These are phyloP conservation scores for Drosophila asahinai DNA, from an alignment of 1,140 invertebrate species.

Conservation along the genomic window DNA sequence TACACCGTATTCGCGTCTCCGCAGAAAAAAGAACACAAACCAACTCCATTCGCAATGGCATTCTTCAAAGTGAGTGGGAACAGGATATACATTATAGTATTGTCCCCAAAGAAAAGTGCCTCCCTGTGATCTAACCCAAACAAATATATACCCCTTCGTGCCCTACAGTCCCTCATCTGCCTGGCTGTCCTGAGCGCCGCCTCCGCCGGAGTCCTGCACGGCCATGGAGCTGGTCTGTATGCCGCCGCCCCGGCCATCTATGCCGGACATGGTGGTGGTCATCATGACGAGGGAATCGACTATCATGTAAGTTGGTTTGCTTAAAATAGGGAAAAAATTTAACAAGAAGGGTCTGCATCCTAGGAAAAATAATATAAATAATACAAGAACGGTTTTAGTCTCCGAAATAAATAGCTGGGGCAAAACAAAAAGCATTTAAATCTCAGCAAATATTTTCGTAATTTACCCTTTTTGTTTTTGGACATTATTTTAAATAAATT, in stretches of 20 bases:
- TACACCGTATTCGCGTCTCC: slow-evolving; percentile 52
- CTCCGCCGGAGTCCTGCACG: slow-evolving; percentile 79
- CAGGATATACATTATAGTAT: slow-evolving; percentile 6
- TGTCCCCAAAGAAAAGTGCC: slow-evolving; percentile 7
- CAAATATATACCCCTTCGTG: slow-evolving; percentile 16
- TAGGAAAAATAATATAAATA: neutral
- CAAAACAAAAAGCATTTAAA: neutral
- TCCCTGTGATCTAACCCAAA: neutral
- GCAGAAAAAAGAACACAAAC: slow-evolving; percentile 32
- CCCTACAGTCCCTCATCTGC: slow-evolving; percentile 78
- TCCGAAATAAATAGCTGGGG: too few species aligned
- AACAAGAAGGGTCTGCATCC: too few species aligned
- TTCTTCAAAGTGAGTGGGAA: slow-evolving; percentile 85
- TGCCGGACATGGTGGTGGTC: slow-evolving; percentile 58
- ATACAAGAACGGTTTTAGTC: neutral
- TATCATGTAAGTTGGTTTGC: slow-evolving; percentile 73
- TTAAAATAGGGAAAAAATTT: neutral
- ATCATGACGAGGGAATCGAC: slow-evolving; percentile 77
- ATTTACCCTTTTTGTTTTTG: too few species aligned
- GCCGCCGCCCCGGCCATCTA: slow-evolving; percentile 67
- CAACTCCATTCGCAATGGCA: slow-evolving; percentile 70
- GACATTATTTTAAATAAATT: too few species aligned
- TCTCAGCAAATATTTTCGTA: too few species aligned
- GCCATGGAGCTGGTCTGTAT: slow-evolving; percentile 68
- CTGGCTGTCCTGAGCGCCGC: slow-evolving; percentile 82